phyloP scores from a whole-genome alignment of 1,140 invertebrate species.

The Halesus radiatus region DNA sequence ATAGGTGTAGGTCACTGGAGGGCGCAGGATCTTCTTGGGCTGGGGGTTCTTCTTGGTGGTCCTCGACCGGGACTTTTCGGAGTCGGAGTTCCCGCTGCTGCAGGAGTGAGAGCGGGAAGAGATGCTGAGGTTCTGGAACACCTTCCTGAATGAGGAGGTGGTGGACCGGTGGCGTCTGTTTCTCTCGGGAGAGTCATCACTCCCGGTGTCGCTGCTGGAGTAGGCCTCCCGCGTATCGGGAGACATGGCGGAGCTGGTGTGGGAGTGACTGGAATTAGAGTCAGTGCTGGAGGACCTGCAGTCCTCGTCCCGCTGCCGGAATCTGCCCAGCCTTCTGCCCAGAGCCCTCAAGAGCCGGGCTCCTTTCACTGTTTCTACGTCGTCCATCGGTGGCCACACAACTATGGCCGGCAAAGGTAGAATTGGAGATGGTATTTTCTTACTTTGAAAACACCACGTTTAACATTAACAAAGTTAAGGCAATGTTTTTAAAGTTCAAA shows the following conservation, averaged over 20 bases:
- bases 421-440: slow-evolving; percentile 45
- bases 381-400: slow-evolving; percentile 67
- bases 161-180: slow-evolving; percentile 75
- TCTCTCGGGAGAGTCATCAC: slow-evolving; percentile 68
- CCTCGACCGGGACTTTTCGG: slow-evolving; percentile 48
- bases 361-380: slow-evolving; percentile 69
- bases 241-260: slow-evolving; percentile 64
- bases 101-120: slow-evolving; percentile 75
- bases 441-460: background rate
- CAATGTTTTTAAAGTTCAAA: background rate
- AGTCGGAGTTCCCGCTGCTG: slow-evolving; percentile 61
- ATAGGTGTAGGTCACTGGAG: slow-evolving; percentile 83
- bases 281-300: slow-evolving; percentile 72
- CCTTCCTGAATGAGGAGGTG: slow-evolving; percentile 76
- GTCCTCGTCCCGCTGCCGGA: slow-evolving; percentile 72
- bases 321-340: slow-evolving; percentile 71
- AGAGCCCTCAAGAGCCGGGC: slow-evolving; percentile 74
- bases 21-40: slow-evolving; percentile 78
- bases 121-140: slow-evolving; percentile 78
- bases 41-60: slow-evolving; percentile 72
- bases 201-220: slow-evolving; percentile 74
- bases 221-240: slow-evolving; percentile 63
- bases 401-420: slow-evolving; percentile 63
- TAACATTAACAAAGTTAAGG: background rate
- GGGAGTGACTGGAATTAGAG: slow-evolving; percentile 72